Evolutionary conservation across 2,888 invertebrate species (phyloP), one percentile per base, ranked within the genome.

Genomic region (Vandiemenella viatica): DNA sequence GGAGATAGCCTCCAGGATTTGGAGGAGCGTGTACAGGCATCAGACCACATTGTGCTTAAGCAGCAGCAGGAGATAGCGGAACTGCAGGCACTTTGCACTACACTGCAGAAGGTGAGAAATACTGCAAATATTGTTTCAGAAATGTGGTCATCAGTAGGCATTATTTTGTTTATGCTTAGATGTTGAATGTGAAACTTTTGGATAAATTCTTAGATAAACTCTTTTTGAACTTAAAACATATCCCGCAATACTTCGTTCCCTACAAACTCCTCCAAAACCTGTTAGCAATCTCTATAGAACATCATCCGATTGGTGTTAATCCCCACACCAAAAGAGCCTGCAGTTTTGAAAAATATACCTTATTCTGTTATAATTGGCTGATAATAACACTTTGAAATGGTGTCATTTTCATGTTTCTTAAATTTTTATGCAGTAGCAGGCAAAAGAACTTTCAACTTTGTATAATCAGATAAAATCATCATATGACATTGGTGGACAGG

Each of bases 41-140:
- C 85, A 3, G 79, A 83, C 18, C 79, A 83, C 62, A 75, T 84
- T 50, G 76, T 87, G 3, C 73, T 80, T 45, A 74, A 77, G 58
- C 86, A 87, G 53, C 83, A 86, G 57, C 70, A 78, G 23, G 85
- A 88, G 67, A 82, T 87, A 45, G 77, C 79, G 19, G 72, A 79
- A 56, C 63, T 87, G 46, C 73, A 85, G 48, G 74, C 76, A 3
- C 70, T 79, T 53, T 84, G 85, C 61, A 74, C 81, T 56, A 75
- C 77, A 54, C 63, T 87, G 48, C 83, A 84, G 60, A 69, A 75
- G 59, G 83, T 83, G 58, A 70, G 75, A 43, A 23, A 5, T 7
- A 45, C 20, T n/a, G n/a, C n/a, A n/a, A n/a, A n/a, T n/a, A n/a
- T n/a, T 26, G 7, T 26, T 26, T 8, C 26, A 26, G 13, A 13